Percentiles rank a stretch among this genome's conserved stretches.
phyloP scores from a whole-genome alignment of 2,888 invertebrate genomes.

The Pyrrhosoma nymphula region DNA sequence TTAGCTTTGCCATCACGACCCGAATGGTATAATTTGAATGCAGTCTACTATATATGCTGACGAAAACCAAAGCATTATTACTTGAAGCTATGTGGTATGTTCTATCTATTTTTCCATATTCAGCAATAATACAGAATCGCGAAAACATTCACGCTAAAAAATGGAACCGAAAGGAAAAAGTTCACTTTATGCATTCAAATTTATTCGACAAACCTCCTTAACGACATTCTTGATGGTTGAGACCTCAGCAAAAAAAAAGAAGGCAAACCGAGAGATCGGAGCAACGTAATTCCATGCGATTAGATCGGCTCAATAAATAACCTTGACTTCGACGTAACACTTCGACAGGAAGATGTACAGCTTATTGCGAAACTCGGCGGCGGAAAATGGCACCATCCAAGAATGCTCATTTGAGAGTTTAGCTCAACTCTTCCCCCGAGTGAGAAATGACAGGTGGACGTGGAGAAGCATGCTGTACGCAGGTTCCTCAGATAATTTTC shows the following conservation, averaged over 20 bases:
- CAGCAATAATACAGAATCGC: no score
- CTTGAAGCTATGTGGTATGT: no score
- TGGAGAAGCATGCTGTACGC: no score
- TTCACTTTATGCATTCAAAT: neutral
- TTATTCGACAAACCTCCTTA: neutral
- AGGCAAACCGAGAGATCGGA: neutral
- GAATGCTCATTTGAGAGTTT: neutral
- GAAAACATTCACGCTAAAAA: no score
- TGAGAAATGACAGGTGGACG: neutral
- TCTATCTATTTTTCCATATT: no score
- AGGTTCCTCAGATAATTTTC: no score
- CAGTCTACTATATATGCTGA: no score
- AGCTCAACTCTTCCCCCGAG: no score
- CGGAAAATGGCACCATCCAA: neutral
- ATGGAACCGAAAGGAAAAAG: no score
- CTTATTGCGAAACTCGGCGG: neutral
- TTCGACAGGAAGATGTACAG: neutral
- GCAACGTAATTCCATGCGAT: neutral
- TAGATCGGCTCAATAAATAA: neutral
- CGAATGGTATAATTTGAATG: no score
- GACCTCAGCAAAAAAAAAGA: neutral
- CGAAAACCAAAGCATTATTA: no score
- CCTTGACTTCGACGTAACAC: neutral
- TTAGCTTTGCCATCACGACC: no score
- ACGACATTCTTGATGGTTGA: neutral